Conservation (phyloP, 2,888 invertebrate species). For the Nectonema munidae region DNA sequence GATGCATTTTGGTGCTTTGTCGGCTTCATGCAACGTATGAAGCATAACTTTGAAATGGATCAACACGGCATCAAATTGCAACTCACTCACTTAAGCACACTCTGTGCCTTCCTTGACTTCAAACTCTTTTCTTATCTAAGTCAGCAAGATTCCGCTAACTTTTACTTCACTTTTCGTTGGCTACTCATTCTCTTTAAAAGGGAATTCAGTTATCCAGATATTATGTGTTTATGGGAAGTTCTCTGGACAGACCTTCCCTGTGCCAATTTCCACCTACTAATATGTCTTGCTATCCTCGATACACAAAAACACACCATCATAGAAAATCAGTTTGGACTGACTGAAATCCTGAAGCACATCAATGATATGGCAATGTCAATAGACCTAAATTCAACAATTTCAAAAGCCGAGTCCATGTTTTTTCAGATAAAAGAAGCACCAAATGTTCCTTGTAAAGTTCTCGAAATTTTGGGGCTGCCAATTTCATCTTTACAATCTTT, state of each 20-base stretch:
- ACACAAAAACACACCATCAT: constrained; percentile 54
- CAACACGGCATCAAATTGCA: constrained; percentile 82
- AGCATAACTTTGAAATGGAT: constrained; percentile 72
- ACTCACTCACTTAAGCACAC: constrained; percentile 43
- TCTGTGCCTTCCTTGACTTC: constrained; percentile 48
- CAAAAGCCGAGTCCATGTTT: constrained; percentile 62
- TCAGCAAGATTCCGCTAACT: constrained; percentile 57
- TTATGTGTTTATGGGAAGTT: constrained; percentile 72
- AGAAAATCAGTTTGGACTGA: constrained; percentile 61
- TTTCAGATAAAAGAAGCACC: constrained; percentile 34
- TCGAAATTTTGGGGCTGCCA: constrained; percentile 16
- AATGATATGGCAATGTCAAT: constrained; percentile 65
- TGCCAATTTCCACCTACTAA: constrained; percentile 63
- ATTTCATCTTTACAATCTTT: too few relatives aligned
- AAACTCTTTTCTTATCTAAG: constrained; percentile 47
- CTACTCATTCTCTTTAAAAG: constrained; percentile 71
- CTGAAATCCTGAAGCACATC: constrained; percentile 80
- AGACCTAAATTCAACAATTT: constrained; percentile 43
- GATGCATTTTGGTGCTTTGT: constrained; percentile 97
- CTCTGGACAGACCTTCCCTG: constrained; percentile 78
- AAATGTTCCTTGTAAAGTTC: constrained; percentile 16
- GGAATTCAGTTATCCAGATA: constrained; percentile 49
- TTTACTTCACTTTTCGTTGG: constrained; percentile 98
- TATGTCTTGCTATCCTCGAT: constrained; percentile 65
- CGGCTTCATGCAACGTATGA: constrained; percentile 72